phyloP scores from a whole-genome alignment of 2,888 invertebrate genomes.

The Polydrusus cervinus region DNA sequence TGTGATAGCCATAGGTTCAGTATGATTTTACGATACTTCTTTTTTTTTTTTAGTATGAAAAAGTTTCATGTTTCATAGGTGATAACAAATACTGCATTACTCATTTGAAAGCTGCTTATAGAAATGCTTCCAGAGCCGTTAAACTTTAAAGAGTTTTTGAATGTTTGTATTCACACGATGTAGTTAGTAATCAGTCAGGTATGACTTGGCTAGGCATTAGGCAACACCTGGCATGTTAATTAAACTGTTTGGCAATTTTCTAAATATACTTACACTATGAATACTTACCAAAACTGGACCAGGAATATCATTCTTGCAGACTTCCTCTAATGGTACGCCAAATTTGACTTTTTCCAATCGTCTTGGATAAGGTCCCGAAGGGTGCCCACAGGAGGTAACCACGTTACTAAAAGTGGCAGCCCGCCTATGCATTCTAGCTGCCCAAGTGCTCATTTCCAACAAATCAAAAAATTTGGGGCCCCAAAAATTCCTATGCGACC shows the following conservation, averaged over 20 bases:
- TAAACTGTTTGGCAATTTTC: not conserved
- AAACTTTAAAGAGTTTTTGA: not conserved
- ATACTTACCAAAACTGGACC: slow-evolving; percentile 88
- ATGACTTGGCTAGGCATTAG: slow-evolving; percentile 7
- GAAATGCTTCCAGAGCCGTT: not conserved
- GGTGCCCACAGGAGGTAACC: slow-evolving; percentile 93
- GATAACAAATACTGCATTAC: not conserved
- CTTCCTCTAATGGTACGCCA: slow-evolving; percentile 92
- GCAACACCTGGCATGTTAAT: slow-evolving; percentile 8
- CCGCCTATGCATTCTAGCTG: slow-evolving; percentile 92
- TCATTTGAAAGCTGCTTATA: not conserved
- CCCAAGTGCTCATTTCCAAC: slow-evolving; percentile 89
- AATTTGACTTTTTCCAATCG: slow-evolving; percentile 95
- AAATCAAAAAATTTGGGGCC: slow-evolving; percentile 41
- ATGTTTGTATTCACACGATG: slow-evolving; percentile 33
- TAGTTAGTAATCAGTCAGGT: slow-evolving; percentile 15
- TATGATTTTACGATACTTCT: no score
- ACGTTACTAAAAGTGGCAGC: slow-evolving; percentile 93
- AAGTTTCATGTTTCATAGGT: no score
- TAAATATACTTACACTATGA: not conserved
- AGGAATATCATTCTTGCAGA: slow-evolving; percentile 96
- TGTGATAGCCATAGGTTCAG: no score
- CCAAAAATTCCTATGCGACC: slow-evolving; percentile 56
- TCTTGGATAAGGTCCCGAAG: slow-evolving; percentile 86
- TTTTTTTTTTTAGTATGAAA: not conserved